Conservation (phyloP, 2,113 vertebrate genomes). For the Mustela lutreola region DNA sequence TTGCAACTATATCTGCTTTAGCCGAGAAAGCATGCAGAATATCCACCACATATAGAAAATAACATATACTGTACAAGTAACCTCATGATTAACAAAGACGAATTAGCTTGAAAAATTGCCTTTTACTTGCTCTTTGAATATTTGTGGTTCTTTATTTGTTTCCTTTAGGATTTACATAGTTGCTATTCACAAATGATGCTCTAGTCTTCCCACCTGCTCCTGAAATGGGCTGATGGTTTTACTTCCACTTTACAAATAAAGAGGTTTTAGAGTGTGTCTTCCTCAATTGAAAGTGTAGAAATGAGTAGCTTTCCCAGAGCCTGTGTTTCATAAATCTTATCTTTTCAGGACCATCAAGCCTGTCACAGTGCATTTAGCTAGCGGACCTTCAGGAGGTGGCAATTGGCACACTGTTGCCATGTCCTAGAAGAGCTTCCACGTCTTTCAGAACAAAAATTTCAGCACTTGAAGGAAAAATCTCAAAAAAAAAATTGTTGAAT, state of each 20-base stretch:
- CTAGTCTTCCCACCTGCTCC: neutral
- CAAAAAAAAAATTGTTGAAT: neutral
- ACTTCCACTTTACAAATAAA: neutral
- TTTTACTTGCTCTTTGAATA: neutral
- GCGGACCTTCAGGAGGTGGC: neutral
- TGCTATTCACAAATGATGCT: neutral
- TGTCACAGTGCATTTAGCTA: neutral
- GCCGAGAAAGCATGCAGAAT: neutral
- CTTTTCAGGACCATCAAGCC: neutral
- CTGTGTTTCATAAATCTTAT: neutral
- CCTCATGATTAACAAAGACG: neutral
- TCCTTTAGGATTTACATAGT: neutral
- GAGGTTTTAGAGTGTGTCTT: neutral
- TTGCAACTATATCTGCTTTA: neutral
- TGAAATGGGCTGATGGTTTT: neutral
- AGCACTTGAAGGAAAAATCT: neutral
- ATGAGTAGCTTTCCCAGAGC: neutral
- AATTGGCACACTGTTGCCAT: neutral
- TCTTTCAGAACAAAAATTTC: neutral
- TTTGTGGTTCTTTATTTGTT: neutral
- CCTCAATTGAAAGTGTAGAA: neutral
- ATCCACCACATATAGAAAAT: neutral
- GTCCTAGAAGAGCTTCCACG: neutral
- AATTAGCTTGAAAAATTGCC: neutral
- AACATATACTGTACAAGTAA: neutral